Evolutionary conservation across 2,888 invertebrate genomes (phyloP).

Genomic region (Ramazzottius varieornatus): DNA sequence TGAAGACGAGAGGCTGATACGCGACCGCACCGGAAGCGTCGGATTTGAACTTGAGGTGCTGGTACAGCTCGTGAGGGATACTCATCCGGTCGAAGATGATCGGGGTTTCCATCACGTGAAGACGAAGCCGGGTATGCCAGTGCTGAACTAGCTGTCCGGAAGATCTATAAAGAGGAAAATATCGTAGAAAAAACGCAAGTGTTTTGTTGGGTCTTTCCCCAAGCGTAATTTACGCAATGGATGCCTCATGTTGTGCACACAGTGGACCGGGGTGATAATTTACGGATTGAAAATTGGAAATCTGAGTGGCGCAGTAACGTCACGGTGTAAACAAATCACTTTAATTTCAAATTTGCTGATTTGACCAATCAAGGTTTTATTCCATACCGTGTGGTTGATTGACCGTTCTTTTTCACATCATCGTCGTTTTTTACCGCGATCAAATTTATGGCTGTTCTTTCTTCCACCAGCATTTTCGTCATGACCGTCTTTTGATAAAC

Average conservation of each 20-base stretch:
- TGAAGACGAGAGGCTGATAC: conserved; percentile 54
- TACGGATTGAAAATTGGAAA: too few relatives aligned
- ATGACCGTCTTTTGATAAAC: background rate
- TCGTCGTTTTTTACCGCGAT: background rate
- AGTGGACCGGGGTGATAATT: too few relatives aligned
- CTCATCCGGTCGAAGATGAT: background rate
- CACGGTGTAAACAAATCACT: too few relatives aligned
- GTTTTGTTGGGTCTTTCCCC: too few relatives aligned
- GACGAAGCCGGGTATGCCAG: background rate
- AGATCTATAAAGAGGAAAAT: background rate
- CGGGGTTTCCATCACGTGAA: background rate
- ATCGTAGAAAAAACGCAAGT: too few relatives aligned
- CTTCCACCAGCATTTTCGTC: background rate
- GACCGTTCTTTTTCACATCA: too few relatives aligned
- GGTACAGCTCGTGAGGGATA: background rate
- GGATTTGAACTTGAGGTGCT: background rate
- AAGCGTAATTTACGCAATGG: too few relatives aligned
- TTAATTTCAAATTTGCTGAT: too few relatives aligned
- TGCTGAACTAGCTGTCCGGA: background rate
- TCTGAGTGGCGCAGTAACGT: too few relatives aligned
- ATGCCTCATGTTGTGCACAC: too few relatives aligned
- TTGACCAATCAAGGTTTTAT: too few relatives aligned
- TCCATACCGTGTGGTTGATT: too few relatives aligned
- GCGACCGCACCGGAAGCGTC: conserved; percentile 19
- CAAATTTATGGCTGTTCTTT: background rate